Conservation (phyloP, 2,113 vertebrate genomes). For the Erpornis zantholeuca region DNA sequence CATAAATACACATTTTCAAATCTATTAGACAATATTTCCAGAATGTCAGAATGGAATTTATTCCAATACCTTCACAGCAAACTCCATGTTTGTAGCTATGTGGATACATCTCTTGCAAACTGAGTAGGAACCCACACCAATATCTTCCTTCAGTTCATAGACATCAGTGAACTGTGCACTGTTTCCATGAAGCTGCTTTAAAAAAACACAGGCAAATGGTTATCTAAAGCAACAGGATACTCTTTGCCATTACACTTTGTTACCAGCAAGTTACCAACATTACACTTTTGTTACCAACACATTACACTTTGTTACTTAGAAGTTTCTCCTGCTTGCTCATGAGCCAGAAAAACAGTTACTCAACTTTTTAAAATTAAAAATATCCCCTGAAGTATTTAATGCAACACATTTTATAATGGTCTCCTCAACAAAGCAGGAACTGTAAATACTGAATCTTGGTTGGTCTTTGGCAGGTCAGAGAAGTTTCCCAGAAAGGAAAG, state of each 20-base stretch:
- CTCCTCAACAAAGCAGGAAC: neutral
- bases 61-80: slow-evolving; percentile 90
- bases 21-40: neutral
- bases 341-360: neutral
- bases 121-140: slow-evolving; percentile 95
- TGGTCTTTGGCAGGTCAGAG: neutral
- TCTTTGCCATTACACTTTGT: neutral
- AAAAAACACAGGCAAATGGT: neutral
- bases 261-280: neutral
- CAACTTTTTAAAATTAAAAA: neutral
- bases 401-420: neutral
- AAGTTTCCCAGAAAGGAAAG: neutral
- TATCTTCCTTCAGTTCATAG: slow-evolving; percentile 95
- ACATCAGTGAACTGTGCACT: slow-evolving; percentile 87
- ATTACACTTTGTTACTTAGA: no score
- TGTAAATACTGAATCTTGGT: neutral
- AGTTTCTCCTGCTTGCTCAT: neutral
- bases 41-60: neutral
- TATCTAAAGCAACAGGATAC: neutral
- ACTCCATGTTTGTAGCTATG: slow-evolving; percentile 87
- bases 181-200: slow-evolving; percentile 86
- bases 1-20: neutral
- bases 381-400: neutral
- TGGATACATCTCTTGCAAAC: slow-evolving; percentile 95
- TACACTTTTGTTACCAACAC: neutral